Evolutionary conservation across 2,113 vertebrate genomes (phyloP), one percentile per base, ranked within the genome.

Genomic region (Protobothrops flavoviridis): DNA sequence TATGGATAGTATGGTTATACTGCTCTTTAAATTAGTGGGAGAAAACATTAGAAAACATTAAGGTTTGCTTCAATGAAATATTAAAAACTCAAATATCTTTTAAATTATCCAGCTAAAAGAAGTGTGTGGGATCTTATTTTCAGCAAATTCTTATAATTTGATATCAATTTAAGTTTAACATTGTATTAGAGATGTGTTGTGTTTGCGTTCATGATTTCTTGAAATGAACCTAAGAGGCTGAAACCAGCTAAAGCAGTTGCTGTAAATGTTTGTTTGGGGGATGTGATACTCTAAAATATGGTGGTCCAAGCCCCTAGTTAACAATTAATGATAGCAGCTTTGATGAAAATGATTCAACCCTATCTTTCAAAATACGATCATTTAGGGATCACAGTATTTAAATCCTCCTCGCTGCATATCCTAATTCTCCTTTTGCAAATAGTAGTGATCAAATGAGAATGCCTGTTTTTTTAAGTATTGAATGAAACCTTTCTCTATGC

Each of bases 401-500:
- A 94, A 93, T 94, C 87, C 43, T 20, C 17, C 92, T 92, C 90
- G 45, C 85, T 89, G 90, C 88, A 57, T 93, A 90, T 81, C 29
- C 91, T 55, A 90, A 81, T 95, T 91, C 93, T 7, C 89, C 39
- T 81, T 91, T 94, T 90, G 56, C 90, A 90, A 94, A 93, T 92
- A 91, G 93, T 56, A 95, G 96, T 95, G 86, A 53, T 87, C 56
- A 92, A 93, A 96, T 94, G 95, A 94, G 91, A 95, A 95, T 95
- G 96, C 93, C 94, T 94, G 93, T 69, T 88, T 81, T 48, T 48
- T 48, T 0, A 93, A 95, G 95, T 93, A 57, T 74, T 92, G 59
- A 96, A 96, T 96, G 95, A 96, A 91, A 94, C 0, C 17, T 90
- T 86, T 93, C 92, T 96, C 96, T 95, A 61, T 94, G 95, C 93